phyloP scores from a whole-genome alignment of 2,888 invertebrate genomes.

The Anarsia innoxiella region DNA sequence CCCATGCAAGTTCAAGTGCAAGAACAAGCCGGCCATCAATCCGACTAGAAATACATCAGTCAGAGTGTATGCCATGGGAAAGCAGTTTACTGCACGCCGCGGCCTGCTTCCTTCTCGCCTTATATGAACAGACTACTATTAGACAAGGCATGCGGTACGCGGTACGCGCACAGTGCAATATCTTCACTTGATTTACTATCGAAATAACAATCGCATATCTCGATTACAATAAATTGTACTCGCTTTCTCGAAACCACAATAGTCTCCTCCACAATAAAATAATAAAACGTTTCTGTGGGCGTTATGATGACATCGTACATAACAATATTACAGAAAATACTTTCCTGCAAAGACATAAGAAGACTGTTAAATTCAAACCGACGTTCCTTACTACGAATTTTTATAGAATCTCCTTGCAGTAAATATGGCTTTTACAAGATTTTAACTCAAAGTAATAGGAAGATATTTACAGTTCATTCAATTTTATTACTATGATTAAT shows the following conservation, averaged over 20 bases:
- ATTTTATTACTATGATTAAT: slow-evolving; percentile 30
- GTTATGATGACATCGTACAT: slow-evolving; percentile 21
- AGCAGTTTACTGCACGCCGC: slow-evolving; percentile 38
- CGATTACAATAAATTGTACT: slow-evolving; percentile 21
- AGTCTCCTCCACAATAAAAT: slow-evolving; percentile 19
- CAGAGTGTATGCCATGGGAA: slow-evolving; percentile 59
- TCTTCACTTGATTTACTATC: slow-evolving; percentile 23
- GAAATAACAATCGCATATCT: slow-evolving; percentile 20
- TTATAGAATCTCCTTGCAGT: slow-evolving; percentile 26
- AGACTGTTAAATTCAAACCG: slow-evolving; percentile 16
- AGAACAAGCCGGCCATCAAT: slow-evolving; percentile 46
- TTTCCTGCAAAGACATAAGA: slow-evolving; percentile 16
- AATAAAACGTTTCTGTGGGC: slow-evolving; percentile 24
- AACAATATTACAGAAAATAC: slow-evolving; percentile 21
- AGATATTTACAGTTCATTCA: slow-evolving; percentile 27
- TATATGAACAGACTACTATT: slow-evolving; percentile 50
- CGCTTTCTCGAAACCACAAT: slow-evolving; percentile 15
- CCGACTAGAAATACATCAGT: slow-evolving; percentile 56
- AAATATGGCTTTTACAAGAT: slow-evolving; percentile 28
- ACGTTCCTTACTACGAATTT: slow-evolving; percentile 15
- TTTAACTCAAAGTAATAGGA: slow-evolving; percentile 22
- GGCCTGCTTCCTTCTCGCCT: slow-evolving; percentile 56
- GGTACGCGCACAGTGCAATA: slow-evolving; percentile 23
- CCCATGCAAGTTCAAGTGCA: slow-evolving; percentile 54
- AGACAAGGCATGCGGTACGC: slow-evolving; percentile 21